Evolutionary conservation across 2,888 invertebrate species (phyloP).

Genomic region (Tetragonisca angustula): DNA sequence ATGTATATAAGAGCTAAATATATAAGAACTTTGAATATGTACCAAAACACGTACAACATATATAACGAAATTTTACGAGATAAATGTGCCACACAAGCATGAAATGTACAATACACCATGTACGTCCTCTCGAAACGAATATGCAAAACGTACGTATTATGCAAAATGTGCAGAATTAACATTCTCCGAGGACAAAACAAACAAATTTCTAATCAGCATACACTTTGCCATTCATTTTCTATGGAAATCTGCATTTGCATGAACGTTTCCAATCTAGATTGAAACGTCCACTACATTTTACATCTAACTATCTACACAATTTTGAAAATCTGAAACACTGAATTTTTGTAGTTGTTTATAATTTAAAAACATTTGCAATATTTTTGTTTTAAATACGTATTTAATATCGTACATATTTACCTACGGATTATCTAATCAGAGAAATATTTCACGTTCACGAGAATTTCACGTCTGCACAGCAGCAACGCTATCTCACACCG

Average conservation of each 20-base stretch:
- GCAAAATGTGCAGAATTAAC: neutral
- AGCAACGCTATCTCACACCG: neutral
- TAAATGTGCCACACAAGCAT: neutral
- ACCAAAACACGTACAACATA: neutral
- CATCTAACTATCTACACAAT: neutral
- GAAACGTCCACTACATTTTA: neutral
- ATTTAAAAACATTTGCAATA: too few relatives aligned
- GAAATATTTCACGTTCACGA: constrained; percentile 8
- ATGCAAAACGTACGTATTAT: neutral
- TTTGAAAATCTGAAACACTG: neutral
- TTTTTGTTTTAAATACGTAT: too few relatives aligned
- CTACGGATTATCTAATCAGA: neutral
- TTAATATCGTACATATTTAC: too few relatives aligned
- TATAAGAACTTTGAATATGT: neutral
- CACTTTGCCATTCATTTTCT: neutral
- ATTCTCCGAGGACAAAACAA: neutral
- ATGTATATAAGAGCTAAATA: too few relatives aligned
- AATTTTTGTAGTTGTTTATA: too few relatives aligned
- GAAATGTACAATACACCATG: neutral
- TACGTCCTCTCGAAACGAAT: neutral
- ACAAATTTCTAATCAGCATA: neutral
- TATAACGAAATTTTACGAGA: neutral
- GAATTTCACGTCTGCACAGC: neutral
- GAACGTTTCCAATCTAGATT: neutral
- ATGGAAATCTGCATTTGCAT: neutral